Percentiles rank a stretch among this genome's conserved stretches.
Evolutionary conservation across 2,113 vertebrate genomes (phyloP).

Genomic region (Neodontobutis hainanensis): DNA sequence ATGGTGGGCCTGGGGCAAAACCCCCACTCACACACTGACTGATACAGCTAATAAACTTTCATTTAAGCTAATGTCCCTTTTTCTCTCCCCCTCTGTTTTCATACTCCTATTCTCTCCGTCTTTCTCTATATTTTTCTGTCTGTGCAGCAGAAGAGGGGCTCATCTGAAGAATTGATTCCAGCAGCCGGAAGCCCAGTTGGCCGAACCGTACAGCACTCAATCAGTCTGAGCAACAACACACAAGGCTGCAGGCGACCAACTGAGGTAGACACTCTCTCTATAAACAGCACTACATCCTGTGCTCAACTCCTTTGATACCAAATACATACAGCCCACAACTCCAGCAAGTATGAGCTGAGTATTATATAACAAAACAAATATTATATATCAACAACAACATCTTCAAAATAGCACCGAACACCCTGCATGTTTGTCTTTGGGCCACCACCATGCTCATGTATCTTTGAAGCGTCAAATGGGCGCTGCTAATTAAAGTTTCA

Average conservation of each 20-base stretch:
- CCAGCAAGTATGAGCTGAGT: constrained; percentile 13
- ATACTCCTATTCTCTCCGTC: background rate
- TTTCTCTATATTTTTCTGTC: constrained; percentile 22
- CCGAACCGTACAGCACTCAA: constrained; percentile 53
- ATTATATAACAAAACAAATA: constrained; percentile 34
- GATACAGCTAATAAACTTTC: constrained; percentile 81
- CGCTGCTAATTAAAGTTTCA: constrained; percentile 53
- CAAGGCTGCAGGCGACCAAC: constrained; percentile 44
- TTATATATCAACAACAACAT: constrained; percentile 29
- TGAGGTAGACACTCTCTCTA: constrained; percentile 42
- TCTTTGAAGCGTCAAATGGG: constrained; percentile 44
- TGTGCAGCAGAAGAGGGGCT: constrained; percentile 35
- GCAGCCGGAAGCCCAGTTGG: constrained; percentile 65
- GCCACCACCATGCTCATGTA: constrained; percentile 24
- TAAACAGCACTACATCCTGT: constrained; percentile 41
- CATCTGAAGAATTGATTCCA: constrained; percentile 56
- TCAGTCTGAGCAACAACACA: constrained; percentile 61
- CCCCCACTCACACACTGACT: constrained; percentile 58
- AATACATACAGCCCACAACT: constrained; percentile 15
- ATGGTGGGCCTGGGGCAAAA: constrained; percentile 58
- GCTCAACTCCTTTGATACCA: constrained; percentile 31
- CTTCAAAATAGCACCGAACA: constrained; percentile 21
- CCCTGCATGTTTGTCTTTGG: background rate
- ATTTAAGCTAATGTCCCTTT: constrained; percentile 76
- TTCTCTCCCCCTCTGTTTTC: constrained; percentile 21